Percentiles rank a stretch among this genome's conserved stretches.
phyloP scores from a whole-genome alignment of 2,113 vertebrate species.

The Amphiprion percula region DNA sequence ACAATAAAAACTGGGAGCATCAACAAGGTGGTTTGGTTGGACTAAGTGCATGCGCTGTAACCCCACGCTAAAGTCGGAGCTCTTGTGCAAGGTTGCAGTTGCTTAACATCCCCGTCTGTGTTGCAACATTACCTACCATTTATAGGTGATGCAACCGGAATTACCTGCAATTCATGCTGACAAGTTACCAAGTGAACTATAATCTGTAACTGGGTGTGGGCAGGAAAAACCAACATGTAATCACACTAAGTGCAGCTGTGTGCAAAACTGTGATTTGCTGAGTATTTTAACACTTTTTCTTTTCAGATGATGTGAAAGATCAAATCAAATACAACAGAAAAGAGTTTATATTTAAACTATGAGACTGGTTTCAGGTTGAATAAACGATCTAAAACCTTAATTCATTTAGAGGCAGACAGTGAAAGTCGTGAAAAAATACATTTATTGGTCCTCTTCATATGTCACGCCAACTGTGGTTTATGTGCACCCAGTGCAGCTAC shows the following conservation, averaged over 20 bases:
- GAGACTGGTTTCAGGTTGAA: neutral
- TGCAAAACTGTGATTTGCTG: neutral
- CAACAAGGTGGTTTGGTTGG: neutral
- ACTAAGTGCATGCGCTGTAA: neutral
- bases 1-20: neutral
- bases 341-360: too few species aligned
- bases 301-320: too few species aligned
- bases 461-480: slow-evolving; percentile 69
- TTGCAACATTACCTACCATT: neutral
- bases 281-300: too few species aligned
- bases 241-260: neutral
- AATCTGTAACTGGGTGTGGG: neutral
- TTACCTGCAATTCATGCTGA: neutral
- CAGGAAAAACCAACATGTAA: slow-evolving; percentile 1
- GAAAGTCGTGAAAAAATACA: slow-evolving; percentile 19
- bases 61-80: neutral
- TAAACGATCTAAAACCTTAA: accelerated
- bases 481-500: slow-evolving; percentile 57
- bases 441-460: slow-evolving; percentile 78
- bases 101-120: neutral
- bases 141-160: slow-evolving; percentile 9
- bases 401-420: neutral
- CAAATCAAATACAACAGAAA: too few species aligned
- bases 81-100: neutral
- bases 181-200: slow-evolving; percentile 8